Evolutionary conservation across 2,113 vertebrate species (phyloP).

Genomic region (Cololabis saira): DNA sequence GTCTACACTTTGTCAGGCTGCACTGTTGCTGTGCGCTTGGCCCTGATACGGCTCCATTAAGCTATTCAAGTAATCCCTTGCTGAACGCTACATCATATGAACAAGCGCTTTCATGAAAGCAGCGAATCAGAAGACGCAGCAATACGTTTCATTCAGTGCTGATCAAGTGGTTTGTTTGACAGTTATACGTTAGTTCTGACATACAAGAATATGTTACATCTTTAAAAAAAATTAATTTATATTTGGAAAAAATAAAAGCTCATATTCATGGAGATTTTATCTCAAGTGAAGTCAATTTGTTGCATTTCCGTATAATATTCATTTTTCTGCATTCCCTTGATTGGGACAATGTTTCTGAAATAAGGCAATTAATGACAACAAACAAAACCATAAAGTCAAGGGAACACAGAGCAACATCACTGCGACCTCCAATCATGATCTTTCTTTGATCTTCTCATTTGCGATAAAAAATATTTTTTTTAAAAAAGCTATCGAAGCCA

Average conservation of each 20-base stretch:
- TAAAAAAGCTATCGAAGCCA: slow-evolving; percentile 41
- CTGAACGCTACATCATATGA: slow-evolving; percentile 17
- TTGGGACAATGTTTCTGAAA: slow-evolving; percentile 1
- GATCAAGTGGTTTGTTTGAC: slow-evolving; percentile 5
- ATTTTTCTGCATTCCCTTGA: neutral
- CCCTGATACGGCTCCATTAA: slow-evolving; percentile 20
- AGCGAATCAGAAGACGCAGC: slow-evolving; percentile 25
- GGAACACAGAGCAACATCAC: slow-evolving; percentile 24
- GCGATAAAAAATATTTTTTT: slow-evolving; percentile 51
- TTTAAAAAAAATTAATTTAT: slow-evolving; percentile 2
- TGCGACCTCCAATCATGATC: slow-evolving; percentile 19
- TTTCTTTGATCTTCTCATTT: slow-evolving; percentile 51
- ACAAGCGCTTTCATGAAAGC: slow-evolving; percentile 32
- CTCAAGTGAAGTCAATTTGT: neutral
- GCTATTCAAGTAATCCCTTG: slow-evolving; percentile 12
- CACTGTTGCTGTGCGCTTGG: neutral
- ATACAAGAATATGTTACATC: neutral
- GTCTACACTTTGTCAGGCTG: neutral
- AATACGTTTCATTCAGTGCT: slow-evolving; percentile 1
- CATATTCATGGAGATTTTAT: neutral
- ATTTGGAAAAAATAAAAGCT: slow-evolving; percentile 7
- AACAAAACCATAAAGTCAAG: slow-evolving; percentile 13
- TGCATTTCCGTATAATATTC: neutral
- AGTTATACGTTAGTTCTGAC: slow-evolving; percentile 14
- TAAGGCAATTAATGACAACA: slow-evolving; percentile 16